These are phyloP conservation scores for Colletes latitarsis DNA, from an alignment of 1,140 invertebrate genomes.

Conservation along the genomic window DNA sequence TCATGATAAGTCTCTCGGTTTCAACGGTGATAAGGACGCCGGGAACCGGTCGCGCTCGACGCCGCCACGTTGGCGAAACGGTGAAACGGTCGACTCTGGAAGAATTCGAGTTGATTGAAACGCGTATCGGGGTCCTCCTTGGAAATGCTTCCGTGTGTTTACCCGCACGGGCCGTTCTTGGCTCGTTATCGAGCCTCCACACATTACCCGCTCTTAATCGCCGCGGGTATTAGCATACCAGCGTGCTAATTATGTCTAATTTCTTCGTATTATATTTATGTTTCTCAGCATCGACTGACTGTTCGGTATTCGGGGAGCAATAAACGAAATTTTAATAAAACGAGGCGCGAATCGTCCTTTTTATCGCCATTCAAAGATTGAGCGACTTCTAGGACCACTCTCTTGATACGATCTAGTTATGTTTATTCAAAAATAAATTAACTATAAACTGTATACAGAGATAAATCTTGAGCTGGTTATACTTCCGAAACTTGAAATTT, in stretches of 20 bases:
- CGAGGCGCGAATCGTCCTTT: background rate
- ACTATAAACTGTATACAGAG: too few relatives aligned
- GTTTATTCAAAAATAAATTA: too few relatives aligned
- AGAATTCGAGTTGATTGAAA: constrained; percentile 34
- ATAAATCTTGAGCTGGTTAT: too few relatives aligned
- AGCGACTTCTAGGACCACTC: too few relatives aligned
- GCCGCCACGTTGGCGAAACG: background rate
- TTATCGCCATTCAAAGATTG: too few relatives aligned
- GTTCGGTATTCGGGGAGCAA: too few relatives aligned
- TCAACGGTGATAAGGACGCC: constrained; percentile 20
- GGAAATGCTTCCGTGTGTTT: constrained; percentile 13
- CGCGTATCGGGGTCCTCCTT: constrained; percentile 15
- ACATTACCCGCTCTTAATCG: background rate
- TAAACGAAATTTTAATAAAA: background rate
- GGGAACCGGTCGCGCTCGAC: constrained; percentile 22
- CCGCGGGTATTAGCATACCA: constrained; percentile 8
- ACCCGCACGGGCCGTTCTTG: background rate
- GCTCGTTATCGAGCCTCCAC: background rate
- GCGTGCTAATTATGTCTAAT: background rate
- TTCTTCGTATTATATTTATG: constrained; percentile 1
- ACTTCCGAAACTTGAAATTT: too few relatives aligned
- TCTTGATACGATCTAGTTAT: too few relatives aligned
- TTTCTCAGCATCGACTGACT: background rate
- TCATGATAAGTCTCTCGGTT: constrained; percentile 25
- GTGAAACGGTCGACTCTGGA: constrained; percentile 21